Evolutionary conservation across 1,140 invertebrate species (phyloP).

Genomic region (Apis florea): DNA sequence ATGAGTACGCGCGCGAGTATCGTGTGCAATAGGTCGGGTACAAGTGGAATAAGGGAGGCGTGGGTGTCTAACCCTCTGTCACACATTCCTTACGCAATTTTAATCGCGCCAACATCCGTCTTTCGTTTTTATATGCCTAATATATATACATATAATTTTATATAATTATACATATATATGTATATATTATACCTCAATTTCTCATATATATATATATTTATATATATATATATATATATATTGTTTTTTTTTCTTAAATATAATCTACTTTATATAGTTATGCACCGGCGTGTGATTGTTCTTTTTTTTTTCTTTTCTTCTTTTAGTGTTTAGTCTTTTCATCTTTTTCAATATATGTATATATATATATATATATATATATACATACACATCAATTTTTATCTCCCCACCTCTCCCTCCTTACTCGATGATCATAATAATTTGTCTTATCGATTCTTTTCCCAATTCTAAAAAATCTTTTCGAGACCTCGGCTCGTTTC

Average conservation of each 20-base stretch:
- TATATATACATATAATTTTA: constrained; percentile 62
- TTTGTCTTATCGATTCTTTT: not conserved
- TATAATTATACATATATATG: constrained; percentile 59
- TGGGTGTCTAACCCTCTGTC: constrained; percentile 46
- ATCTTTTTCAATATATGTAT: no score
- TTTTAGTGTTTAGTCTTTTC: not conserved
- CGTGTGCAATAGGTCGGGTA: constrained; percentile 39
- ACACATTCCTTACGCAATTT: constrained; percentile 53
- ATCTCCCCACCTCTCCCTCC: not conserved
- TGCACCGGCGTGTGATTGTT: constrained; percentile 57
- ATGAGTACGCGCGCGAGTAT: constrained; percentile 26
- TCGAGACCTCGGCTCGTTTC: not conserved
- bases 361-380: no score
- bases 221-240: constrained; percentile 55
- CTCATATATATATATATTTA: constrained; percentile 57
- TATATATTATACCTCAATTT: constrained; percentile 32
- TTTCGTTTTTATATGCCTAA: constrained; percentile 58
- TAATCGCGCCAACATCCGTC: constrained; percentile 58
- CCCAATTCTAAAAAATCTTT: not conserved
- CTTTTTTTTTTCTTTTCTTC: not conserved
- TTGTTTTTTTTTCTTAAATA: constrained; percentile 51
- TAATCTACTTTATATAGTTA: constrained; percentile 58
- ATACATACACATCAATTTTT: not conserved
- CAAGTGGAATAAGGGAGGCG: constrained; percentile 59
- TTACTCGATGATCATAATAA: not conserved